These are phyloP conservation scores for Buphagus erythrorhynchus DNA, from an alignment of 2,797 vertebrate genomes.

Conservation along the genomic window DNA sequence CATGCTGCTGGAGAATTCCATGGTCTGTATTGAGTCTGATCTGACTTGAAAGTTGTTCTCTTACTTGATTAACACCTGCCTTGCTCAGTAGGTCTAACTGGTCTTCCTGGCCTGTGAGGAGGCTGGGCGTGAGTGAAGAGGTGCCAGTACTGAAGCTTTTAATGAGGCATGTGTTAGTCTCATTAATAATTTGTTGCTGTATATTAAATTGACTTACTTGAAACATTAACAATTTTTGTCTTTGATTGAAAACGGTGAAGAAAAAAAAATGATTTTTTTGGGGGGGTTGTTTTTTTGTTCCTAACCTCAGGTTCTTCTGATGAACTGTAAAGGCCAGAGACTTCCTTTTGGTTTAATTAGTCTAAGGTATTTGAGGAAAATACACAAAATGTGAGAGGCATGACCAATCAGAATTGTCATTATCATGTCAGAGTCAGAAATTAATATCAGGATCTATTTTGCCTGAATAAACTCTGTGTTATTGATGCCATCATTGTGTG, in stretches of 20 bases:
- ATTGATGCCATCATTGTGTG: neutral
- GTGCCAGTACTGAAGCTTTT: neutral
- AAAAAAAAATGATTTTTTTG: accelerated
- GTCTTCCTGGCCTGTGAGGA: neutral
- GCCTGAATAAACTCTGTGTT: neutral
- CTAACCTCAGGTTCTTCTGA: neutral
- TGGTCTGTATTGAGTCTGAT: neutral
- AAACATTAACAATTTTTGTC: neutral
- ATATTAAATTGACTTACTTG: neutral
- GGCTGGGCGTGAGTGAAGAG: neutral
- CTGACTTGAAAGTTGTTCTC: neutral
- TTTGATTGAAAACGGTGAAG: neutral
- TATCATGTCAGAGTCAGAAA: neutral
- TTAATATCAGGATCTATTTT: neutral
- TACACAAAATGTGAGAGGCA: neutral
- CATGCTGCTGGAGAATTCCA: neutral
- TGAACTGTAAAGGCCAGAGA: neutral
- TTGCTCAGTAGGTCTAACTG: neutral
- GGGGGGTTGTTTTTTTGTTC: neutral
- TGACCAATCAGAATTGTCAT: neutral
- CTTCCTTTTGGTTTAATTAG: neutral
- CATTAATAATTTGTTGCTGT: neutral
- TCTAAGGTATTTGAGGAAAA: neutral
- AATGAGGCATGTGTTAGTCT: neutral
- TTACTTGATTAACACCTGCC: neutral